Conservation (phyloP, 2,797 vertebrate genomes). For the Crocodylus rhombifer region DNA sequence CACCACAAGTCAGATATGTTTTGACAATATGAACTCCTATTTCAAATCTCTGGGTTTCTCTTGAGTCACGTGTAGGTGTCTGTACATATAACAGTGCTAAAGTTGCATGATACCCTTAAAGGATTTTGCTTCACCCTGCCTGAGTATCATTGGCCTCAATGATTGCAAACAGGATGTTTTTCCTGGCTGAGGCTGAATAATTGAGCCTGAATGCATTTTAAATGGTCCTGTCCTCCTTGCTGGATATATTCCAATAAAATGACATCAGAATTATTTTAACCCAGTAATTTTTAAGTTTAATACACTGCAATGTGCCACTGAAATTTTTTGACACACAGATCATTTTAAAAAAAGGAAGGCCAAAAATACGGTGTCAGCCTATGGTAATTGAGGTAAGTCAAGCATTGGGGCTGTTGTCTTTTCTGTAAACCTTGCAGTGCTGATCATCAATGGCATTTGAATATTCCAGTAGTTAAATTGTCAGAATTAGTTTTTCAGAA, state of each 20-base stretch:
- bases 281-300: not conserved
- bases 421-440: not conserved
- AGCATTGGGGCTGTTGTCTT: not conserved
- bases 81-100: too few relatives aligned
- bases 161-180: not conserved
- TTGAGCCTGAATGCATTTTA: not conserved
- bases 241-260: not conserved
- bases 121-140: too few relatives aligned
- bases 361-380: not conserved
- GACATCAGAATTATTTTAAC: constrained; percentile 6
- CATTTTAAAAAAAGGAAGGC: not conserved
- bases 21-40: too few relatives aligned
- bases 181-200: not conserved
- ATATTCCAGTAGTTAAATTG: not conserved
- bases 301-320: not conserved
- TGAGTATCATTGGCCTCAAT: too few relatives aligned
- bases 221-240: not conserved
- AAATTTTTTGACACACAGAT: not conserved
- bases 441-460: not conserved
- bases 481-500: not conserved
- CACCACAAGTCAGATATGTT: too few relatives aligned
- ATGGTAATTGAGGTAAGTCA: not conserved
- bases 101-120: too few relatives aligned
- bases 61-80: too few relatives aligned
- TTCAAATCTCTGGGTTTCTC: too few relatives aligned